Evolutionary conservation across 2,888 invertebrate genomes (phyloP).

Genomic region (Apantesis nais): DNA sequence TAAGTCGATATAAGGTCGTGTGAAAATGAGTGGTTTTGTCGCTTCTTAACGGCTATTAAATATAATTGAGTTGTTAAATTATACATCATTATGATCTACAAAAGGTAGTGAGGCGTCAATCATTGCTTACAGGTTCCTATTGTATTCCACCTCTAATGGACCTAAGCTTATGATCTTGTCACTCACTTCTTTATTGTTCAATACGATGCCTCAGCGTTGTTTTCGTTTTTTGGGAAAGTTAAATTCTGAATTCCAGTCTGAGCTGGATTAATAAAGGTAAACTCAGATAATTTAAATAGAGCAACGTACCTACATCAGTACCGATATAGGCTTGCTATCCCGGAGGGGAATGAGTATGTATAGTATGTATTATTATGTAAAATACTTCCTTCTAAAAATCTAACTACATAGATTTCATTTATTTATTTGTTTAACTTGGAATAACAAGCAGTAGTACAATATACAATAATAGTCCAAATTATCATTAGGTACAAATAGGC

Average conservation of each 20-base stretch:
- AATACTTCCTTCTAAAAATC: too few relatives aligned
- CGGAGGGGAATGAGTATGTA: too few relatives aligned
- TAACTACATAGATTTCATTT: too few relatives aligned
- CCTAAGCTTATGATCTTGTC: background rate
- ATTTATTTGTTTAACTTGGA: too few relatives aligned
- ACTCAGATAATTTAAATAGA: background rate
- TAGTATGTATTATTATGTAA: too few relatives aligned
- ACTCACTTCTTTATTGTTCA: background rate
- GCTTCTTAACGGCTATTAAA: background rate
- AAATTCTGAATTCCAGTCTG: background rate
- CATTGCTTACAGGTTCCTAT: background rate
- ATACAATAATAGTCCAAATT: too few relatives aligned
- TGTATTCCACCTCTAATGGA: background rate
- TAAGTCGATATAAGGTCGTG: conserved; percentile 15
- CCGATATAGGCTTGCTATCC: too few relatives aligned
- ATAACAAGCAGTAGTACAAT: too few relatives aligned
- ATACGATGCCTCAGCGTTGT: too few relatives aligned
- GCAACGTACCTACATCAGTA: too few relatives aligned
- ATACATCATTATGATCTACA: background rate
- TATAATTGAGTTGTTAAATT: conserved; percentile 3
- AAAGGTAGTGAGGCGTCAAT: background rate
- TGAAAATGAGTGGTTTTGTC: conserved; percentile 2
- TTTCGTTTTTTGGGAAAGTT: background rate
- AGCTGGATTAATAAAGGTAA: background rate
- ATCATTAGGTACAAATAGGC: too few relatives aligned